phyloP scores from a whole-genome alignment of 2,888 invertebrate species.

The Ischnus inquisitorius region DNA sequence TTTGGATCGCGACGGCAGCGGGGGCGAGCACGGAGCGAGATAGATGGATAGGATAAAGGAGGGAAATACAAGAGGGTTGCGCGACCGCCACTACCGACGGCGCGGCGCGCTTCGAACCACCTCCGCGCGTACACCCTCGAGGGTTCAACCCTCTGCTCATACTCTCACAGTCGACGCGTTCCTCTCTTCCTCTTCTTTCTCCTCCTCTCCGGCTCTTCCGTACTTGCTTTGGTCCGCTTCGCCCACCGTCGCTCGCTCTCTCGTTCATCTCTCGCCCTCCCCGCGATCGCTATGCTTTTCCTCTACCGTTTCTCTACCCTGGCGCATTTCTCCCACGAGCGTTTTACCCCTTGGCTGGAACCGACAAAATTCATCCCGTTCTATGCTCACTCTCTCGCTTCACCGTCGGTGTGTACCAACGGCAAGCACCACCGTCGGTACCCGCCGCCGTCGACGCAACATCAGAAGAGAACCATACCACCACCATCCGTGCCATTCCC shows the following conservation, averaged over 20 bases:
- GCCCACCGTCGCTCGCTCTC: neutral
- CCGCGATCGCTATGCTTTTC: conserved; percentile 29
- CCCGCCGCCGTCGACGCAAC: conserved; percentile 14
- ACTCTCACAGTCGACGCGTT: conserved; percentile 36
- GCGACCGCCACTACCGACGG: conserved; percentile 55
- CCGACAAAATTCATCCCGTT: conserved; percentile 58
- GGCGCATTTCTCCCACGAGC: conserved; percentile 38
- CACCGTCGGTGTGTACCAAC: conserved; percentile 36
- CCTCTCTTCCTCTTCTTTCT: conserved; percentile 18
- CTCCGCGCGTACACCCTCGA: conserved; percentile 59
- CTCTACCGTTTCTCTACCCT: conserved; percentile 48
- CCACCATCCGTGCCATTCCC: conserved; percentile 9
- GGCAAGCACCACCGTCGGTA: conserved; percentile 14
- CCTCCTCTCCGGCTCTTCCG: conserved; percentile 24
- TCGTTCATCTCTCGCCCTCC: conserved; percentile 40
- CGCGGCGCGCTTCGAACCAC: conserved; percentile 49
- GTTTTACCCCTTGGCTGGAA: conserved; percentile 57
- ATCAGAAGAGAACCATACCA: conserved; percentile 6
- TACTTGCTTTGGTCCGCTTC: conserved; percentile 6
- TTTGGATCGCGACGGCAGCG: conserved; percentile 31
- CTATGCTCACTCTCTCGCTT: conserved; percentile 33
- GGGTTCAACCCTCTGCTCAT: conserved; percentile 57
- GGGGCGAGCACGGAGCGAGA: conserved; percentile 51
- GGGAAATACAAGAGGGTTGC: conserved; percentile 30
- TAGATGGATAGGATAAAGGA: conserved; percentile 22